Conservation (phyloP, 1,140 invertebrate genomes). For the Daktulosphaira vitifoliae region DNA sequence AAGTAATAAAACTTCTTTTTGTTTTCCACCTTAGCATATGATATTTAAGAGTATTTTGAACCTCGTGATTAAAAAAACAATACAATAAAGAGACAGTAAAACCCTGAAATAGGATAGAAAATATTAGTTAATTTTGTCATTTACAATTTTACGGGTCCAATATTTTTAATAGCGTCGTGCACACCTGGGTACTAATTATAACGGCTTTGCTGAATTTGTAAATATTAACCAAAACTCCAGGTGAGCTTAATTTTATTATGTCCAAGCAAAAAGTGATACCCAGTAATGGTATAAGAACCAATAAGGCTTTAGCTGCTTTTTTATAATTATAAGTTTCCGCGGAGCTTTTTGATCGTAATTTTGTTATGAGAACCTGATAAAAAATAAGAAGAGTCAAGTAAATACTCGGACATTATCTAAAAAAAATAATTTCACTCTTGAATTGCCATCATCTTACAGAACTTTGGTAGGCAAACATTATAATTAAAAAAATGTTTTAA, state of each 20-base stretch:
- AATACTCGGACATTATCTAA: too few species aligned
- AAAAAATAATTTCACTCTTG: too few species aligned
- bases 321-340: conserved; percentile 53
- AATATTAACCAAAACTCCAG: not conserved
- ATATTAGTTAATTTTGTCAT: not conserved
- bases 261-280: conserved; percentile 58
- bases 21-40: conserved; percentile 7
- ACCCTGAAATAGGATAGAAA: not conserved
- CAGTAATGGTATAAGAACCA: conserved; percentile 77
- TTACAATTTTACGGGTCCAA: too few species aligned
- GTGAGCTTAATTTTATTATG: conserved; percentile 16
- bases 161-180: not conserved
- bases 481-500: too few species aligned
- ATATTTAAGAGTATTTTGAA: conserved; percentile 19
- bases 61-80: conserved; percentile 23
- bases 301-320: conserved; percentile 78
- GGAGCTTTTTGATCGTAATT: conserved; percentile 45
- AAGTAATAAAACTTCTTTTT: conserved; percentile 6
- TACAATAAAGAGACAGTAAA: conserved; percentile 14
- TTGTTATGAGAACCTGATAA: conserved; percentile 76
- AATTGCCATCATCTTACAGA: too few species aligned
- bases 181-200: conserved; percentile 7
- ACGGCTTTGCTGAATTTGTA: conserved; percentile 21
- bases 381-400: too few species aligned
- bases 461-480: too few species aligned